Evolutionary conservation across 1,140 invertebrate species (phyloP), one percentile per base, ranked within the genome.

Genomic region (Cotesia vestalis): DNA sequence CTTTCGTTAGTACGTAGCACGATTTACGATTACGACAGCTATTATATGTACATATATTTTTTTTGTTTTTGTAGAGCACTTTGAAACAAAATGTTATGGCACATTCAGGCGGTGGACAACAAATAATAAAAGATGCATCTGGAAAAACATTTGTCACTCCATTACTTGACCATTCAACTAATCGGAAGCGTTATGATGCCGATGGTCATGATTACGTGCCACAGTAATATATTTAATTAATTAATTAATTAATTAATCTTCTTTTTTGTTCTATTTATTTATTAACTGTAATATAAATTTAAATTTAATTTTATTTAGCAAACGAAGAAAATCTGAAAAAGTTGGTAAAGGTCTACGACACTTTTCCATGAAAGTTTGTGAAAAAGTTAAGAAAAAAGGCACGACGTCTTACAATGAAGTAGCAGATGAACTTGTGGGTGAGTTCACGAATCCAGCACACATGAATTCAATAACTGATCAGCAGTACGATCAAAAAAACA

Each of bases 311-410:
- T 66, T 76, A 83, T 83, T 4, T 72, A 92, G 90, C 70, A 98
- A 98, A 90, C 89, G 96, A 76, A 92, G 95, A 84, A 96, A 97
- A 88, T 93, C 95, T 34, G 96, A 98, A 80, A 98, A 98, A 87
- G 95, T 96, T 55, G 96, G 96, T 3, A 99, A 99, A 89, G 98
- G 98, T 53, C 88, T 99, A 74, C 89, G 98, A 70, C 98, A 99
- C 89, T 99, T 99, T 88, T 98, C 97, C 9, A 99, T 98, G 95
- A 99, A 99, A 91, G 98, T 99, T 0, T 99, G 98, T 87, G 98
- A 99, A 88, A 99, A 99, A 88, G 98, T 99, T 0, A 93, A 98
- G 81, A 94, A 94, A 80, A 99, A 99, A 87, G 94, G 94, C 38
- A 93, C 92, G 27, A 97, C 95, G 4, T 96, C 96, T n/a, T 98